Evolutionary conservation across 1,140 invertebrate species (phyloP), one percentile per base, ranked within the genome.

Genomic region (Leptestheria dahalacensis): DNA sequence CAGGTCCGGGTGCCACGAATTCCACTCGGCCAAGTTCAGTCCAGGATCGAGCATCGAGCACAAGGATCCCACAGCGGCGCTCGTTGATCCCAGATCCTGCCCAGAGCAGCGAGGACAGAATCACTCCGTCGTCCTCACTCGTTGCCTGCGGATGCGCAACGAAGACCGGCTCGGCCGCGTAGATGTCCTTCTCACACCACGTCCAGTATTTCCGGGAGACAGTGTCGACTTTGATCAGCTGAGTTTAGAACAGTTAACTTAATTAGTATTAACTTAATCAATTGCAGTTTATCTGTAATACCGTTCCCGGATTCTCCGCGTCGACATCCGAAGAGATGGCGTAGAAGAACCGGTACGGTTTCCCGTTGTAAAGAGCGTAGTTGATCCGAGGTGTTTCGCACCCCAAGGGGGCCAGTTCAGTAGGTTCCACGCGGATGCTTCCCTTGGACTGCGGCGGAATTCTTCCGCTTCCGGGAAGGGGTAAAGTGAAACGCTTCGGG

Each of bases 151-250:
- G 86, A 12, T 74, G 66, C 1, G 83, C 78, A 11, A 92, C 81
- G 70, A 92, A 93, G 59, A 93, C 81, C 0, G 89, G 88, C 70
- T 94, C 90, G 66, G 88, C 90, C 1, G 88, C 86, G 69, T 85
- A 90, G 56, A 81, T 78, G 59, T 83, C 79, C 64, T 84, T 84
- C 1, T 64, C 66, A 11, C 63, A 28, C 51, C 24, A 59, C 12
- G 26, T 59, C 25, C 56, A 15, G 21, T 6, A 48, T 25, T 62
- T 57, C 56, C 56, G 55, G 15, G 67, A 78, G 41, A 72, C 58
- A 0, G 78, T 79, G 66, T 89, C 84, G n/a, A 89, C 83, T 73
- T 90, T 89, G 4, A 87, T 85, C 1, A 87, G 70, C 85, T 88
- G 1, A 66, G 63, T 75, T 63, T 65, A 64, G 64, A 63, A 63